A percentile compares a stretch with the other conserved stretches of the same genome.
Evolutionary conservation across 2,888 invertebrate species (phyloP).

Genomic region (Falcaria lacertinaria): DNA sequence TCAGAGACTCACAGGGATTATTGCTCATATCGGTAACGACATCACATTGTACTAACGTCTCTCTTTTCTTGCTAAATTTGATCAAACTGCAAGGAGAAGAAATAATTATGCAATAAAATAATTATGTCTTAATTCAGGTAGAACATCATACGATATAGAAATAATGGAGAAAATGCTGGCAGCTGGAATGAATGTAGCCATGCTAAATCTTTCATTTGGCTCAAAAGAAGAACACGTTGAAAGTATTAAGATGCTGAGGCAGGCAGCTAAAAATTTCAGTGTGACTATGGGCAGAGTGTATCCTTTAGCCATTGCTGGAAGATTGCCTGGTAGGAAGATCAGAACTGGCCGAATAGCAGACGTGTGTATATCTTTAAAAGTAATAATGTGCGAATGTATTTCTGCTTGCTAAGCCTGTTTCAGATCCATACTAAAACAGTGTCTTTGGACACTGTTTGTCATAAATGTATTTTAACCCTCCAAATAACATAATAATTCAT

Average conservation of each 20-base stretch:
- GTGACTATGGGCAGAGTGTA: conserved; percentile 79
- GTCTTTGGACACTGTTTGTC: too few species aligned
- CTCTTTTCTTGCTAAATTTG: too few species aligned
- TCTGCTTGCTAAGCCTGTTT: too few species aligned
- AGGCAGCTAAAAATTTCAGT: conserved; percentile 78
- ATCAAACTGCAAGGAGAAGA: too few species aligned
- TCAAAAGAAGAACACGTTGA: conserved; percentile 60
- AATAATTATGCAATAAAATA: neutral
- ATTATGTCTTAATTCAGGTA: conserved; percentile 32
- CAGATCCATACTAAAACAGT: too few species aligned
- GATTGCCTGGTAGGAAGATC: conserved; percentile 93
- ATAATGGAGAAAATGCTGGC: conserved; percentile 69
- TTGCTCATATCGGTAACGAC: conserved; percentile 75
- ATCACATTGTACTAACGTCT: neutral
- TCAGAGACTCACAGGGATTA: conserved; percentile 76
- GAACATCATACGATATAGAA: conserved; percentile 48
- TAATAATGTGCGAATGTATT: too few species aligned
- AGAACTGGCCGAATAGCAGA: conserved; percentile 90
- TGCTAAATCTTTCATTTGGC: conserved; percentile 65
- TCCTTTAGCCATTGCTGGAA: conserved; percentile 91
- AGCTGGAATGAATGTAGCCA: conserved; percentile 75
- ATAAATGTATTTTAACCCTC: too few species aligned
- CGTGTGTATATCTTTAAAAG: conserved; percentile 66
- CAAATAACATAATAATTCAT: too few species aligned
- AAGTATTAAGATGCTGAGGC: conserved; percentile 58